Percentiles rank a stretch among this genome's conserved stretches.
These are phyloP conservation scores for Brachylomia viminalis DNA, from an alignment of 2,888 invertebrate genomes.

Conservation along the genomic window DNA sequence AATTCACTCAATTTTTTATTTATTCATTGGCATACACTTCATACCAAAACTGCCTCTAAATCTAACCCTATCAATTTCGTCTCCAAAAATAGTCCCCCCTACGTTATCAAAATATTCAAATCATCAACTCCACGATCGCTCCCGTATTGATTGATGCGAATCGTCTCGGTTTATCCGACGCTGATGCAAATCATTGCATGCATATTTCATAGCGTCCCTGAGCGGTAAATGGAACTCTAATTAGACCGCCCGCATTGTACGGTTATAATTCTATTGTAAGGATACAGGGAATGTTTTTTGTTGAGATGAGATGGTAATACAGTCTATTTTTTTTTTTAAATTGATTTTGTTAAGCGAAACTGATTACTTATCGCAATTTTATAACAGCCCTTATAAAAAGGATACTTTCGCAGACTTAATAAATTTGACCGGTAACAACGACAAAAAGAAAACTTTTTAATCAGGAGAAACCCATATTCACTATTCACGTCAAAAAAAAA, in stretches of 20 bases:
- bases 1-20: not conserved
- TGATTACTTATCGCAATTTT: not conserved
- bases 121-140: slow-evolving; percentile 43
- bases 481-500: too few relatives aligned
- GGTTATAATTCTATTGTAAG: slow-evolving; percentile 47
- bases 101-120: slow-evolving; percentile 63
- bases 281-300: slow-evolving; percentile 23
- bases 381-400: not conserved
- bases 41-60: slow-evolving; percentile 9
- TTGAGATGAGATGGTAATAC: not conserved
- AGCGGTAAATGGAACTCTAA: slow-evolving; percentile 72
- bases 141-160: slow-evolving; percentile 63
- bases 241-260: slow-evolving; percentile 77
- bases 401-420: not conserved
- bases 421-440: not conserved
- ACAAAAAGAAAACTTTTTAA: too few relatives aligned
- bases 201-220: slow-evolving; percentile 72
- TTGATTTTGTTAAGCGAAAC: not conserved
- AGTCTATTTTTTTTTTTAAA: not conserved
- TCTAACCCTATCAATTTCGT: slow-evolving; percentile 40
- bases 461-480: too few relatives aligned
- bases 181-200: slow-evolving; percentile 72
- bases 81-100: slow-evolving; percentile 31
- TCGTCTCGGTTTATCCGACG: slow-evolving; percentile 50
- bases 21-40: not conserved